Conservation (phyloP, 2,113 vertebrate species). For the Aplodontia rufa region DNA sequence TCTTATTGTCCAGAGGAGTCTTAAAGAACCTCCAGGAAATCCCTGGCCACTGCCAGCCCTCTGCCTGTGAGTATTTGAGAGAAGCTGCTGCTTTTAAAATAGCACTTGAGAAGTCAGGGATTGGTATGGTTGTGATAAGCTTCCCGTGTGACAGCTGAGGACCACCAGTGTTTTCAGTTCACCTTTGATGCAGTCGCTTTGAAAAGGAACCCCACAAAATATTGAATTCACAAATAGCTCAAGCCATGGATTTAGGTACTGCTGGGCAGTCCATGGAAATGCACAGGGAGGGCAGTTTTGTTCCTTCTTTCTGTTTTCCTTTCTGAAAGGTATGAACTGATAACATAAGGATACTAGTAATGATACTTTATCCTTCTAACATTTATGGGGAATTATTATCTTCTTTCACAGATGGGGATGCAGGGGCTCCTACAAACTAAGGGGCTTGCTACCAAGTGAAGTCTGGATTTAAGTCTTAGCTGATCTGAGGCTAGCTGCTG, state of each 20-base stretch:
- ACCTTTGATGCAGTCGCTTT: not conserved
- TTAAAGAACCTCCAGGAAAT: not conserved
- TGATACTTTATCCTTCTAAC: not conserved
- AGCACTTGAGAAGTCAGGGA: not conserved
- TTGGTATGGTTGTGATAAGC: not conserved
- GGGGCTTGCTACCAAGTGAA: not conserved
- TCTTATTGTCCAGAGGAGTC: not conserved
- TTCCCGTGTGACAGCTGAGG: not conserved
- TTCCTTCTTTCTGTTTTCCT: not conserved
- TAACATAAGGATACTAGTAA: not conserved
- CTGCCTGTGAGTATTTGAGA: not conserved
- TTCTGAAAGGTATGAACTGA: conserved; percentile 22
- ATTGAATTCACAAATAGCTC: not conserved
- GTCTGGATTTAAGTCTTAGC: not conserved
- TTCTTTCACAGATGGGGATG: not conserved
- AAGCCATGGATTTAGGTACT: not conserved
- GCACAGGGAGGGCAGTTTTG: not conserved
- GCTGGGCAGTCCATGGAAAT: not conserved
- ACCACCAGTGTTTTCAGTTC: not conserved
- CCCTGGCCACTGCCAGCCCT: not conserved
- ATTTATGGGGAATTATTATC: not conserved
- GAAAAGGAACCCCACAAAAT: not conserved
- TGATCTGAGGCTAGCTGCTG: not conserved
- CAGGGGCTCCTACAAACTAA: not conserved
- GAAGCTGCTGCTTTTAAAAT: not conserved